Evolutionary conservation across 2,797 vertebrate species (phyloP).

Genomic region (Alfaro cultratus): DNA sequence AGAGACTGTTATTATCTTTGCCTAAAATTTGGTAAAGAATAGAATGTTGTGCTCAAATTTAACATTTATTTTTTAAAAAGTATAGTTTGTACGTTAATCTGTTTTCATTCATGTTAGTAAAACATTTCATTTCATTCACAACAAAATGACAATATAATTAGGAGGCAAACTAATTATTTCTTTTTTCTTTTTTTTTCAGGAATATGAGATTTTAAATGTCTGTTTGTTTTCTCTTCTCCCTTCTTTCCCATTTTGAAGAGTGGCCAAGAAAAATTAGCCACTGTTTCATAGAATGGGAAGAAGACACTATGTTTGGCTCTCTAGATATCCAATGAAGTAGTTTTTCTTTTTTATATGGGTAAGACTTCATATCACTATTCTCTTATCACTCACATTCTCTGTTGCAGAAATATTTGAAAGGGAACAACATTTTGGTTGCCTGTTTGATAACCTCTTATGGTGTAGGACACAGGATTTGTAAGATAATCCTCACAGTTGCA

Average conservation of each 20-base stretch:
- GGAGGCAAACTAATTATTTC: neutral
- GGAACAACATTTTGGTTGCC: neutral
- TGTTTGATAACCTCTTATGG: neutral
- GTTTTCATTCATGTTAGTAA: neutral
- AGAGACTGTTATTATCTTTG: neutral
- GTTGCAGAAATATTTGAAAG: neutral
- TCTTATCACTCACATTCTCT: neutral
- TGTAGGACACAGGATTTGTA: neutral
- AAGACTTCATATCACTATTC: neutral
- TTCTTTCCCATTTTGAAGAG: neutral
- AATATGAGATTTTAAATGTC: neutral
- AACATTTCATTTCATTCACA: neutral
- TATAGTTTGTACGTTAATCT: neutral
- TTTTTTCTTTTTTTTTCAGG: neutral
- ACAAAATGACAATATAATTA: neutral
- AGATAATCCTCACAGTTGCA: neutral
- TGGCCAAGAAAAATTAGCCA: neutral
- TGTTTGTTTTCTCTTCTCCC: neutral
- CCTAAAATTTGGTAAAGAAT: neutral
- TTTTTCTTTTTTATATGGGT: neutral
- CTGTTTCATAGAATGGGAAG: neutral
- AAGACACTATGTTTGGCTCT: neutral
- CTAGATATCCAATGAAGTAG: neutral
- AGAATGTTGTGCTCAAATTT: too few species aligned
- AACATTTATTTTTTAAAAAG: too few species aligned